Evolutionary conservation across 1,140 invertebrate genomes (phyloP).

Genomic region (Nasonia giraulti): DNA sequence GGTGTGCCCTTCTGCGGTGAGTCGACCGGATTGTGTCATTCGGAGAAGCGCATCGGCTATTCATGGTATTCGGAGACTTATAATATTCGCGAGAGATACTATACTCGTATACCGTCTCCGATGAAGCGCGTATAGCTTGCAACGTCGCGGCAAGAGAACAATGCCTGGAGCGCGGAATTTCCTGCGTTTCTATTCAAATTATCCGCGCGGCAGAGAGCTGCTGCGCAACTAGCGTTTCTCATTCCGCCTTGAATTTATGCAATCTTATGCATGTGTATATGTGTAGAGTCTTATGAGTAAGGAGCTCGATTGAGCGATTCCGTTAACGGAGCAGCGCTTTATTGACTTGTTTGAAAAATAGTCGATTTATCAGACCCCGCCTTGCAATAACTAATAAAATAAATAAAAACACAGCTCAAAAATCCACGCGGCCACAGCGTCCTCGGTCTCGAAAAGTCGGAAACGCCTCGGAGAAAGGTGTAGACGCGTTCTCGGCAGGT

Average conservation of each 20-base stretch:
- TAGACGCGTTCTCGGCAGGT: slow-evolving; percentile 48
- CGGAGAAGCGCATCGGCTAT: too few species aligned
- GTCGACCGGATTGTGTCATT: slow-evolving; percentile 64
- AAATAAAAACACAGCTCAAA: not conserved
- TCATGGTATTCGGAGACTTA: too few species aligned
- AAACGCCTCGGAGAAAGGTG: slow-evolving; percentile 5
- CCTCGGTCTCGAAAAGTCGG: not conserved
- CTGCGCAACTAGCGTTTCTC: not conserved
- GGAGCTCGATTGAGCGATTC: not conserved
- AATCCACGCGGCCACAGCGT: not conserved
- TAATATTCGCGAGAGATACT: too few species aligned
- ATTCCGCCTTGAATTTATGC: not conserved
- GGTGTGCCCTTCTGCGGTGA: slow-evolving; percentile 96
- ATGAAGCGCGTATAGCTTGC: slow-evolving; percentile 19
- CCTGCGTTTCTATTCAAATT: slow-evolving; percentile 41
- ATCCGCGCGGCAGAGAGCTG: not conserved
- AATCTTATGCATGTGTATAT: not conserved
- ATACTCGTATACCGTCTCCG: not conserved
- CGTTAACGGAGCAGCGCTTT: too few species aligned
- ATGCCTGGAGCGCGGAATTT: slow-evolving; percentile 14
- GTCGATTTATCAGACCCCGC: too few species aligned
- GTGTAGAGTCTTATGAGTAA: not conserved
- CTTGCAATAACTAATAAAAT: too few species aligned
- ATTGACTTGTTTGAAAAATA: too few species aligned
- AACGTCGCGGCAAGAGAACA: not conserved